Percentiles rank a stretch among this genome's conserved stretches.
Conservation (phyloP, 2,888 invertebrate genomes). For the Melikaiella ostensackeni region DNA sequence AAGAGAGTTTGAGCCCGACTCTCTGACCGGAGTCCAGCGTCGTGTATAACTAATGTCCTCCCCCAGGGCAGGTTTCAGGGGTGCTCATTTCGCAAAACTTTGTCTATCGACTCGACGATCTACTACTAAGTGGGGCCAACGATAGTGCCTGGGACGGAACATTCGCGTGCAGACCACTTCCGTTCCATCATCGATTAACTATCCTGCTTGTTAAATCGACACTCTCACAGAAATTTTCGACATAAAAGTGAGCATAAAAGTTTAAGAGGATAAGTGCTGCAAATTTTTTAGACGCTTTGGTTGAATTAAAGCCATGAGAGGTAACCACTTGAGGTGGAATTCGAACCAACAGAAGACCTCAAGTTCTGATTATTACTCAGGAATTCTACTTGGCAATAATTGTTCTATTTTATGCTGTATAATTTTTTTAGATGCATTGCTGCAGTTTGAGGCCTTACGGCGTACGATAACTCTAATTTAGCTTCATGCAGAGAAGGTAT, state of each 20-base stretch:
- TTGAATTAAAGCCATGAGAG: not conserved
- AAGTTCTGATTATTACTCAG: too few species aligned
- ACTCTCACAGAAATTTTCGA: constrained; percentile 6
- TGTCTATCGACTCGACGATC: constrained; percentile 31
- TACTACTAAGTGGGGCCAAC: constrained; percentile 33
- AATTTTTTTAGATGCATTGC: too few species aligned
- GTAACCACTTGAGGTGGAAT: not conserved
- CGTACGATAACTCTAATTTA: too few species aligned
- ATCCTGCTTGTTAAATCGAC: constrained; percentile 25
- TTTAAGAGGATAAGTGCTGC: constrained; percentile 1
- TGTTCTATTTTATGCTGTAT: too few species aligned
- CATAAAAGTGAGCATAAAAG: not conserved
- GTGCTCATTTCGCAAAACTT: constrained; percentile 48
- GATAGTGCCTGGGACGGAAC: constrained; percentile 35
- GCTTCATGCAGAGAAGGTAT: too few species aligned
- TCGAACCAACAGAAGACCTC: too few species aligned
- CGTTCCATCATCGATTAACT: constrained; percentile 30
- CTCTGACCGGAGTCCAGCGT: constrained; percentile 32
- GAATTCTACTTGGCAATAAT: too few species aligned
- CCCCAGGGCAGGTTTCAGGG: constrained; percentile 54
- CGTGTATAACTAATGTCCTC: constrained; percentile 55
- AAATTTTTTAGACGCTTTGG: not conserved
- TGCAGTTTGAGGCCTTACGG: too few species aligned
- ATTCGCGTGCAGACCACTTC: constrained; percentile 31
- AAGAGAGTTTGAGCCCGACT: constrained; percentile 1